Conservation (phyloP, 2,888 invertebrate genomes). For the Crocallis elinguaria region DNA sequence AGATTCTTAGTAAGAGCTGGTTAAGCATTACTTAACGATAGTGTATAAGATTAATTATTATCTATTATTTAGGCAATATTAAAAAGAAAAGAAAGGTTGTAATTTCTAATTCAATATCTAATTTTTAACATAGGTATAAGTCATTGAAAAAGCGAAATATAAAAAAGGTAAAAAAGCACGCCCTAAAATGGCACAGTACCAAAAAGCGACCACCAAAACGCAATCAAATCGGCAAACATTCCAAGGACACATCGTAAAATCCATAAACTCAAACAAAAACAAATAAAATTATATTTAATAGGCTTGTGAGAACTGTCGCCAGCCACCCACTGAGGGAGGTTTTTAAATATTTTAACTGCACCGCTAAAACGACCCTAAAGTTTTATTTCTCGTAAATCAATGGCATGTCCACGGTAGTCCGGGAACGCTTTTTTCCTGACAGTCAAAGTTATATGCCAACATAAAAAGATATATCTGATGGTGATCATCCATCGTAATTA, state of each 20-base stretch:
- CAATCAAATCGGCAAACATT: slow-evolving; percentile 52
- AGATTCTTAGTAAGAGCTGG: too few species aligned
- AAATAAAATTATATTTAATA: slow-evolving; percentile 83
- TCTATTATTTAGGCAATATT: too few species aligned
- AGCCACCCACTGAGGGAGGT: slow-evolving; percentile 80
- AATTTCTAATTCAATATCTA: background rate
- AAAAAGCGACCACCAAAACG: slow-evolving; percentile 57
- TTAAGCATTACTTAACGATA: too few species aligned
- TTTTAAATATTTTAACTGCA: slow-evolving; percentile 83
- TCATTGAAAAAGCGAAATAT: too few species aligned
- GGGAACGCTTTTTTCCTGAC: slow-evolving; percentile 32
- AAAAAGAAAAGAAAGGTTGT: too few species aligned
- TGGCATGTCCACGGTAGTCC: slow-evolving; percentile 73
- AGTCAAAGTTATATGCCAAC: slow-evolving; percentile 7
- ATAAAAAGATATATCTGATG: slow-evolving; percentile 8
- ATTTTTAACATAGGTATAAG: too few species aligned
- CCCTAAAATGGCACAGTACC: background rate
- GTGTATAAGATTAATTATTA: too few species aligned
- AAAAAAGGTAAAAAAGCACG: background rate
- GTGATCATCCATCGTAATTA: slow-evolving; percentile 24
- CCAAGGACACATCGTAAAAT: slow-evolving; percentile 52
- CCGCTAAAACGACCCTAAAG: slow-evolving; percentile 75
- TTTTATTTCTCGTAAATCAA: slow-evolving; percentile 82
- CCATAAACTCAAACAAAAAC: slow-evolving; percentile 67
- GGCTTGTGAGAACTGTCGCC: slow-evolving; percentile 83